Conservation (phyloP, 2,113 vertebrate species). For the Budorcas taxicolor region DNA sequence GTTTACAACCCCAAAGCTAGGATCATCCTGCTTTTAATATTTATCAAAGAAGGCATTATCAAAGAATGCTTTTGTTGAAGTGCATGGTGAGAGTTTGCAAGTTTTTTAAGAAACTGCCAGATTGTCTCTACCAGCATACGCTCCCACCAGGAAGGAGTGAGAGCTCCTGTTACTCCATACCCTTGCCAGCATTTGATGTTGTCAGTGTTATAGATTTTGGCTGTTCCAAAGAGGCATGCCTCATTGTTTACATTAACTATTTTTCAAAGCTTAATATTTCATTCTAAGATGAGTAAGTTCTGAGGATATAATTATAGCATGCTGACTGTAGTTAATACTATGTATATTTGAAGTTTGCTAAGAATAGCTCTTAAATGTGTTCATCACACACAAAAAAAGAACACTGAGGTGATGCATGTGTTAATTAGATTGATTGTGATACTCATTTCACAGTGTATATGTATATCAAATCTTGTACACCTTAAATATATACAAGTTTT, state of each 20-base stretch:
- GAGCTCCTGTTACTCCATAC: neutral
- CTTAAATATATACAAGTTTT: neutral
- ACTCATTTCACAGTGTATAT: neutral
- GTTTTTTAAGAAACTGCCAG: neutral
- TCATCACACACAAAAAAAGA: neutral
- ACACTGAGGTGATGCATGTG: neutral
- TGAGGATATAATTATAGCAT: neutral
- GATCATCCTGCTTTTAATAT: neutral
- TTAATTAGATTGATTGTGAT: neutral
- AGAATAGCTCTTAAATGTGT: neutral
- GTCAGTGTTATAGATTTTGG: neutral
- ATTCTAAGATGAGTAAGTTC: neutral
- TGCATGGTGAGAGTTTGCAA: neutral
- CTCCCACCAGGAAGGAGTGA: neutral
- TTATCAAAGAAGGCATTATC: neutral
- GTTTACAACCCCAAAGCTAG: neutral
- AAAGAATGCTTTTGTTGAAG: neutral
- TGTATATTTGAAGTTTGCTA: neutral
- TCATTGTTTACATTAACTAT: neutral
- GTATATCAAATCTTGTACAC: neutral
- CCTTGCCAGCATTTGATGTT: neutral
- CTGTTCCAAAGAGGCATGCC: neutral
- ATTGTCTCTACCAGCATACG: neutral
- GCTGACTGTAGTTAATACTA: neutral
- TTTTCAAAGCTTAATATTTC: neutral